A percentile compares a stretch with the other conserved stretches of the same genome.
Evolutionary conservation across 92 coral and sea anemone species (phyloP).

Genomic region (Zoanthus gigantus): DNA sequence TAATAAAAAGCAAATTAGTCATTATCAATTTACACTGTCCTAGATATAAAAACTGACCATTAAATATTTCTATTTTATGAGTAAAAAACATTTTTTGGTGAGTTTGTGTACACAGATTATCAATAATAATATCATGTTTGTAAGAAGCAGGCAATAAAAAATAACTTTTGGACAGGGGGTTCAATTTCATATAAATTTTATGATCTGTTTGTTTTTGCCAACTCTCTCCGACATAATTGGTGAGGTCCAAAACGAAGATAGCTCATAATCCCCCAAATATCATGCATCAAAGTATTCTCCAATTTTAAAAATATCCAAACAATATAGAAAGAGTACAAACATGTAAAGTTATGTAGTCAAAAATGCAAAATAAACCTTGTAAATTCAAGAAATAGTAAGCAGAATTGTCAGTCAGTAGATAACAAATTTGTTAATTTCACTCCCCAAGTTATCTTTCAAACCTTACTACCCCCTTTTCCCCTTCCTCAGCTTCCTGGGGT

Average conservation of each 20-base stretch:
- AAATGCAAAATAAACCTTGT: neutral
- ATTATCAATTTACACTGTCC: constrained; percentile 2
- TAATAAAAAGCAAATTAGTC: constrained; percentile 9
- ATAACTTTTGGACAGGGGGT: neutral
- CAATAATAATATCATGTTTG: neutral
- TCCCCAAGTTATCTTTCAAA: no score
- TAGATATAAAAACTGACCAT: neutral
- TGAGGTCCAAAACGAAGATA: neutral
- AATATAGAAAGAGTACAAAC: neutral
- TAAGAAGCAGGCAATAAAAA: neutral
- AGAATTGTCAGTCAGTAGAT: no score
- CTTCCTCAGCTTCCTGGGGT: neutral
- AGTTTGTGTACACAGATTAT: neutral
- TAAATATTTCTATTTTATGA: neutral
- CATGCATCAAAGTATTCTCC: neutral
- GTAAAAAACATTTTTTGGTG: neutral
- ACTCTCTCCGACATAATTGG: neutral
- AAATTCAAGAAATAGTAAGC: neutral
- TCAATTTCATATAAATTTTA: neutral
- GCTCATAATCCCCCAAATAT: constrained; percentile 1
- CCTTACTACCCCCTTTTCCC: neutral
- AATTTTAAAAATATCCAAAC: neutral
- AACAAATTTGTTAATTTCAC: no score
- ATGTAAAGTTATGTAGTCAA: neutral
- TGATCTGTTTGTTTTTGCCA: neutral